Evolutionary conservation across 37 sponge, comb jelly and placozoan genomes (phyloP), one percentile per base, ranked within the genome.

Genomic region (Tethya wilhelma): DNA sequence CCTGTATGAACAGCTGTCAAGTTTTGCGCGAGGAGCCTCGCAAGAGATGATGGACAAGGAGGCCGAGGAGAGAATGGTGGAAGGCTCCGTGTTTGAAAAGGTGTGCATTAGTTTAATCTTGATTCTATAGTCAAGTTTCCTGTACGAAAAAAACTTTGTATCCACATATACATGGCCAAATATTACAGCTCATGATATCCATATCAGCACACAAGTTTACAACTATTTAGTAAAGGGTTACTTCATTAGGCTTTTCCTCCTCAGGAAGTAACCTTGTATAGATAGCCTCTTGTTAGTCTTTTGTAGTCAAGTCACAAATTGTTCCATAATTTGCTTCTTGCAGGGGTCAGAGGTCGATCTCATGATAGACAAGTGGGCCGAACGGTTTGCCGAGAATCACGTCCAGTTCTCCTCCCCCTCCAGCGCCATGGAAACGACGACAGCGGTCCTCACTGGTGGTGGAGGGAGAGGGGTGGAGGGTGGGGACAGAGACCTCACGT

Each of bases 401-500:
- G 72, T 60, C 22, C 29, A 78, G 38, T 90, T 66, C 71, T 40
- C 81, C 22, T 5, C 19, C 8, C 25, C 40, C 8, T 32, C 26
- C 53, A n/a, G n/a, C n/a, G n/a, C n/a, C n/a, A n/a, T n/a, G n/a
- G n/a, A n/a, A n/a, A n/a, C n/a, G n/a, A n/a, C n/a, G n/a, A n/a
- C n/a, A n/a, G n/a, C n/a, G n/a, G n/a, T n/a, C n/a, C 53, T 49
- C 14, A n/a, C n/a, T n/a, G n/a, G n/a, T n/a, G n/a, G n/a, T n/a
- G n/a, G n/a, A n/a, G 63, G 63, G 28, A n/a, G 26, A n/a, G 28
- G 26, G 2, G 74, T 38, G 25, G 63, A 37, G 29, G 79, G 55
- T 19, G 42, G 63, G 4, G 69, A 19, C 7, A 83, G 68, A 7
- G 90, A 88, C 20, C 44, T 42, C 2, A 8, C 68, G 29, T 96